Evolutionary conservation across 1,140 invertebrate species (phyloP), one percentile per base, ranked within the genome.

Genomic region (Danaus melanippus): DNA sequence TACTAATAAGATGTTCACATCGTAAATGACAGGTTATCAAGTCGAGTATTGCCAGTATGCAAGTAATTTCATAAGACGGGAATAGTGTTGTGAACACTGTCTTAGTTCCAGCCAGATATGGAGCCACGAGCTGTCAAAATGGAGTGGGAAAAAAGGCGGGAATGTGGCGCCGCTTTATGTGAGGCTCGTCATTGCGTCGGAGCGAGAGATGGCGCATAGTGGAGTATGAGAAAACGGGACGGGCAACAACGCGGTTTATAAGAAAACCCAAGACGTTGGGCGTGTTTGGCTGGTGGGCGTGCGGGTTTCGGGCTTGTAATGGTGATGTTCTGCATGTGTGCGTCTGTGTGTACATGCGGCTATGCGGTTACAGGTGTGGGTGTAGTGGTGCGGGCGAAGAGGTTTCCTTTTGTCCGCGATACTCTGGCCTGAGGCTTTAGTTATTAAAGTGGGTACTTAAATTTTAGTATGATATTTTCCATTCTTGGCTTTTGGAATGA

Each of bases 211-310:
- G 12, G 44, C 49, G 54, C 59, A 60, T 50, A 17, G 42, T 15
- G 21, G 42, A 48, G 12, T 42, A 50, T 10, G 72, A 52, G 49
- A 67, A 72, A 86, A 58, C 50, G 71, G 69, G 83, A 86, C 64
- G 63, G 63, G 61, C 69, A 78, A 83, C 79, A 80, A 78, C 79
- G 83, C 76, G 81, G 83, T 84, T 86, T 86, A 86, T 86, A 86
- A 86, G 83, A 86, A 84, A 86, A 86, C 84, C 81, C 77, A 86
- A 86, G 84, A 86, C 80, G 84, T 78, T 84, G 84, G 84, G 84
- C 84, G 84, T 86, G 84, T 84, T 84, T 84, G 79, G 80, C 75
- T 80, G 81, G 75, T 84, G 84, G 84, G 81, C 81, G 83, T 86
- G 72, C 73, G 77, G 84, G 76, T 80, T 78, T 61, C 53, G 68